Evolutionary conservation across 2,888 invertebrate genomes (phyloP).

Genomic region (Polydrusus tereticollis): DNA sequence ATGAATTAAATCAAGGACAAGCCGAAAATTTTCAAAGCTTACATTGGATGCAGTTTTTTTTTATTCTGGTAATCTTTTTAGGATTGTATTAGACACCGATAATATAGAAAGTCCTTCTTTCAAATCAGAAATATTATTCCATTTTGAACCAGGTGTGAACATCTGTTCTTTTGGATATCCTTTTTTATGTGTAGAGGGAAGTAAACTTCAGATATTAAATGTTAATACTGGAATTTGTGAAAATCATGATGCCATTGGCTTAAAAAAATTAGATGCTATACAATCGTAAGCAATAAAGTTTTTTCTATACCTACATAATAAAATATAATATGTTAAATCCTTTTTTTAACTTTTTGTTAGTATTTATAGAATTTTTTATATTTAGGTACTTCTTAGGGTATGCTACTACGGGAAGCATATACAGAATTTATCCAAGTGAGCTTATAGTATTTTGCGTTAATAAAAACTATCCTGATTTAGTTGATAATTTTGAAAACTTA

Average conservation of each 20-base stretch:
- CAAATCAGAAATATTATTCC: slow-evolving; percentile 45
- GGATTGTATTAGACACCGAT: not conserved
- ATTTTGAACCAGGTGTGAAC: slow-evolving; percentile 41
- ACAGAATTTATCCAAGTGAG: slow-evolving; percentile 50
- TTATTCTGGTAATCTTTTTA: not conserved
- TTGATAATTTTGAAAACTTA: slow-evolving; percentile 47
- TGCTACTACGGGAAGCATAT: slow-evolving; percentile 50
- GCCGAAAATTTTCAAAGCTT: no score
- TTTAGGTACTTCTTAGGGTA: slow-evolving; percentile 54
- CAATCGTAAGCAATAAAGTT: slow-evolving; percentile 47
- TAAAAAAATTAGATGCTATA: slow-evolving; percentile 44
- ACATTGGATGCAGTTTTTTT: no score
- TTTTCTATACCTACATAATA: no score
- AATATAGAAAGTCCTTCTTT: not conserved
- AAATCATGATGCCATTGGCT: slow-evolving; percentile 25
- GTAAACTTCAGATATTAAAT: slow-evolving; percentile 44
- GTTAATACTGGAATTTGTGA: slow-evolving; percentile 31
- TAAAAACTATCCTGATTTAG: slow-evolving; percentile 24
- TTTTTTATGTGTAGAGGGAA: slow-evolving; percentile 46
- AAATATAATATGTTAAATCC: no score
- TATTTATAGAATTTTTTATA: slow-evolving; percentile 13
- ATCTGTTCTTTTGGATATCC: slow-evolving; percentile 47
- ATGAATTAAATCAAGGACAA: no score
- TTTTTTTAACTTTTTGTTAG: slow-evolving; percentile 11
- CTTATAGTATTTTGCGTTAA: slow-evolving; percentile 49